phyloP scores from a whole-genome alignment of 2,113 vertebrate species.

The Phylloscopus trochiloides region DNA sequence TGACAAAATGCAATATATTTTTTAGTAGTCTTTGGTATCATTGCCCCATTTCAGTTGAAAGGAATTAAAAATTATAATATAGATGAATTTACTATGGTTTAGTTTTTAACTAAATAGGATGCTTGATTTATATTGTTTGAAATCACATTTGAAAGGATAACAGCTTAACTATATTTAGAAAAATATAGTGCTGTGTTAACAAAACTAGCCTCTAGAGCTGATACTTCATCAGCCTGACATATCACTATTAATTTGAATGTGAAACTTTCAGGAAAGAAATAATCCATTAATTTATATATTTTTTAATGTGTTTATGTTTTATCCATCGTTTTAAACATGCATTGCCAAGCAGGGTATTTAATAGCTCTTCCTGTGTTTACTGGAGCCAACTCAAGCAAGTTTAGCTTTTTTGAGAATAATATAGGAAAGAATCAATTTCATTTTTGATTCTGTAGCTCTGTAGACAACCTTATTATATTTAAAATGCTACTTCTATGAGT shows the following conservation, averaged over 20 bases:
- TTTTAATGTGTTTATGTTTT: neutral
- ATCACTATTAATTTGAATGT: slow-evolving; percentile 1
- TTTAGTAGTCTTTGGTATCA: neutral
- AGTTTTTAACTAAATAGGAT: neutral
- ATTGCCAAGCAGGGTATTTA: neutral
- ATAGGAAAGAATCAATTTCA: neutral
- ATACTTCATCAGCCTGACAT: slow-evolving; percentile 27
- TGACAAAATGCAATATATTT: neutral
- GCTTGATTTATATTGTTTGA: slow-evolving; percentile 27
- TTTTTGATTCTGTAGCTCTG: slow-evolving; percentile 14
- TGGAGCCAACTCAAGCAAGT: neutral
- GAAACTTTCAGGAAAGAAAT: slow-evolving; percentile 30
- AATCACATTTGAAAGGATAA: slow-evolving; percentile 39
- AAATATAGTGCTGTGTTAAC: slow-evolving; percentile 7
- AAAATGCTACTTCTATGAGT: slow-evolving; percentile 47
- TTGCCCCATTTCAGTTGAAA: neutral
- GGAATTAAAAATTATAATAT: neutral
- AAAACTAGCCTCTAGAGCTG: neutral
- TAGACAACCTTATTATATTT: slow-evolving; percentile 30
- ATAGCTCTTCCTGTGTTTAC: neutral
- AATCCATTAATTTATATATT: neutral
- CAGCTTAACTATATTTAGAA: slow-evolving; percentile 35
- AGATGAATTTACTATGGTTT: neutral
- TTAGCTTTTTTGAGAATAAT: neutral
- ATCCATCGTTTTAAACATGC: neutral